A percentile compares a stretch with the other conserved stretches of the same genome.
Conservation (phyloP, 35 echinoderm and acorn worm genomes). For the Apostichopus parvimensis region DNA sequence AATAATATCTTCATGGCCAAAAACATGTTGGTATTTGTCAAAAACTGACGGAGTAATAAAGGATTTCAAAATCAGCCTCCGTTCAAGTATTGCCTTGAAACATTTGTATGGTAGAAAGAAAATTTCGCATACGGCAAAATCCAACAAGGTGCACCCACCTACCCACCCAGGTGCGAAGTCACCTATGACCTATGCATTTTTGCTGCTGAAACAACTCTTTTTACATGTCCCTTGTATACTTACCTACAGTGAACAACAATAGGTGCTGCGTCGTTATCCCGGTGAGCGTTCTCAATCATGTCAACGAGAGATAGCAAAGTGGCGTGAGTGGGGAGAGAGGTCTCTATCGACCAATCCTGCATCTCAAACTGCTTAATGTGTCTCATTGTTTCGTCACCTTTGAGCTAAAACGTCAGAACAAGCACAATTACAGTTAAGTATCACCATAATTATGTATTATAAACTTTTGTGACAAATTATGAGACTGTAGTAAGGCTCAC, state of each 20-base stretch:
- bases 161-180: neutral
- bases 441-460: no score
- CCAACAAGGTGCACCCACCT: neutral
- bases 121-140: no score
- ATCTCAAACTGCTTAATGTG: neutral
- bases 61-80: neutral
- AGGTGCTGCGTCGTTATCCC: slow-evolving; percentile 1
- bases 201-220: neutral
- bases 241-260: slow-evolving; percentile 47
- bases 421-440: no score
- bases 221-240: neutral
- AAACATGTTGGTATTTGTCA: no score
- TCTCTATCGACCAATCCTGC: slow-evolving; percentile 7
- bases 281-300: slow-evolving; percentile 15
- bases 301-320: slow-evolving; percentile 17
- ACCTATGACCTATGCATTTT: neutral
- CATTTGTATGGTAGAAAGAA: no score
- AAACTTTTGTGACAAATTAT: no score
- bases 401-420: neutral
- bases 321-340: neutral
- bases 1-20: no score
- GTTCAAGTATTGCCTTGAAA: no score
- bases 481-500: no score
- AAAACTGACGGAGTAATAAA: neutral
- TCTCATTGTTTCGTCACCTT: neutral